Percentiles rank a stretch among this genome's conserved stretches.
phyloP scores from a whole-genome alignment of 2,797 vertebrate genomes.

The Atherinosoma microstoma region DNA sequence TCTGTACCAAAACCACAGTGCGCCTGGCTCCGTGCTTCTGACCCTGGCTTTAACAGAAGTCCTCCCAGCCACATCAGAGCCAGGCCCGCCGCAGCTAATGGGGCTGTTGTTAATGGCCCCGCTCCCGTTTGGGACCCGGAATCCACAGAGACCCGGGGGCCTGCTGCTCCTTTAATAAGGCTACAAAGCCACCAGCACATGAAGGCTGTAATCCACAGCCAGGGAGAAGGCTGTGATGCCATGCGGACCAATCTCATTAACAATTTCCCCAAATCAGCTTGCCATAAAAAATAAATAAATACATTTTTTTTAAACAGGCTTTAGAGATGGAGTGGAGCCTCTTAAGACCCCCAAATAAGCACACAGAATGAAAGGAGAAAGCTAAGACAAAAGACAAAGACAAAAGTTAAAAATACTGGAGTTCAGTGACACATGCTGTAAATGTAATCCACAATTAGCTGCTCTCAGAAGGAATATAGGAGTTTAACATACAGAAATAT shows the following conservation, averaged over 20 bases:
- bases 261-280: slow-evolving; percentile 64
- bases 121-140: slow-evolving; percentile 70
- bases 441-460: neutral
- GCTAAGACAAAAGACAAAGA: neutral
- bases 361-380: neutral
- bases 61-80: slow-evolving; percentile 76
- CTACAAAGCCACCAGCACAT: slow-evolving; percentile 69
- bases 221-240: slow-evolving; percentile 71
- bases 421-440: neutral
- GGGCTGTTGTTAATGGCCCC: slow-evolving; percentile 74
- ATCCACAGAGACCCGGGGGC: slow-evolving; percentile 51
- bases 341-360: slow-evolving; percentile 27
- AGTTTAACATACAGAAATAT: neutral
- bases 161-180: slow-evolving; percentile 74
- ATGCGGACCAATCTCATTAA: slow-evolving; percentile 72
- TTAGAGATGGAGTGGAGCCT: slow-evolving; percentile 32
- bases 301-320: slow-evolving; percentile 62
- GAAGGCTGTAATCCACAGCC: slow-evolving; percentile 70
- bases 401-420: neutral
- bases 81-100: slow-evolving; percentile 72
- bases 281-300: slow-evolving; percentile 74
- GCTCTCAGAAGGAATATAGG: neutral
- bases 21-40: slow-evolving; percentile 57
- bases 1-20: slow-evolving; percentile 66
- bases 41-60: slow-evolving; percentile 72